Base-by-base conservation (phyloP, 1,140 invertebrate species). In the Hestina assimilis region DNA sequence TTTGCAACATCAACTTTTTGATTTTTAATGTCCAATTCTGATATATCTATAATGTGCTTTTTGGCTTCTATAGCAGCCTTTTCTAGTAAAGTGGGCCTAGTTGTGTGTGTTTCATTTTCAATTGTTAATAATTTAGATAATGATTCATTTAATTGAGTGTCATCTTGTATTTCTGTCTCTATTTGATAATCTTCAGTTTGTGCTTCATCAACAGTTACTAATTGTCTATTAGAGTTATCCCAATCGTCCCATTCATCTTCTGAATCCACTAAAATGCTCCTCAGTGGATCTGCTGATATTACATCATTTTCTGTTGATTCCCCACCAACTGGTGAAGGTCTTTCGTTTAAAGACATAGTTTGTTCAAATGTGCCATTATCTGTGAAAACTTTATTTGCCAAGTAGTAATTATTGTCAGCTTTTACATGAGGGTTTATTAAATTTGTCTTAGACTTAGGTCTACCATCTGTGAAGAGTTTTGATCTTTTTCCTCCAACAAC, bases 401-500 rank as follows among this genome's bases (percentile, higher is more conserved):
- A 17, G 59, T 68, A 72, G 11, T 59, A 43, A 9, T 47, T 57
- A 47, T 61, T 57, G 33, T 80, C 57, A 19, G 48, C 35, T 21
- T 52, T 28, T 48, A 46, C 48, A 35, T 26, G 42, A 51, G 75
- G 35, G 8, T 73, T 72, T 56, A 72, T 73, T 33, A 75, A 66
- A 14, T 78, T 79, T 24, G 72, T 62, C 57, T 80, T 83, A 14
- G 72, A 70, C 43, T 87, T 85, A 1, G 96, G 95, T 60, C 93
- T 90, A 7, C 95, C 95, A 79, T 96, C 95, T 3, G 94, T 94
- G 69, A 97, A 97, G 29, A 95, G 87, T 80, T 93, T 94, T 0
- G 91, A 91, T 48, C 95, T 90, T 66, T 94, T 93, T 0, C 95
- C 94, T 8, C 96, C 95, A 35, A 97, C 93, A 0, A 97, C 95